Evolutionary conservation across 2,888 invertebrate species (phyloP).

Genomic region (Rhagonycha lutea): DNA sequence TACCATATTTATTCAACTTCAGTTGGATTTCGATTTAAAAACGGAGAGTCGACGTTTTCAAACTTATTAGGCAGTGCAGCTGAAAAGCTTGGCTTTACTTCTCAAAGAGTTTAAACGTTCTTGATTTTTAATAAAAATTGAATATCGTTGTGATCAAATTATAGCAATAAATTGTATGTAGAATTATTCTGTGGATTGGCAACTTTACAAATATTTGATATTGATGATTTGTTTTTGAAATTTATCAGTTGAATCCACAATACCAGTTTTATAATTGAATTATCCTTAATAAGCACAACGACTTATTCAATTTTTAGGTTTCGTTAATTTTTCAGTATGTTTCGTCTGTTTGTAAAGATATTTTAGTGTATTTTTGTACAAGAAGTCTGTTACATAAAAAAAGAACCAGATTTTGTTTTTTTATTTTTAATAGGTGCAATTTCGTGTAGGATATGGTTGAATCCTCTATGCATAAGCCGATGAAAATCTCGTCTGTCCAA

Average conservation of each 20-base stretch:
- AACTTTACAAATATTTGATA: not conserved
- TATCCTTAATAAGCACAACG: not conserved
- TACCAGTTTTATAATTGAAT: not conserved
- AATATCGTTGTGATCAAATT: not conserved
- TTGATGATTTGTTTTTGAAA: not conserved
- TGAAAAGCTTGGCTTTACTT: constrained; percentile 59
- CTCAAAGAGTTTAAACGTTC: constrained; percentile 16
- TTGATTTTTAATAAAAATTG: not conserved
- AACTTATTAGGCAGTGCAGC: constrained; percentile 61
- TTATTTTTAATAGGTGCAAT: not conserved
- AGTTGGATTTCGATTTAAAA: constrained; percentile 59
- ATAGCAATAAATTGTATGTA: not conserved
- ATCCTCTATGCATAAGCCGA: too few relatives aligned
- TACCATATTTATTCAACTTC: constrained; percentile 61
- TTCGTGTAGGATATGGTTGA: too few relatives aligned
- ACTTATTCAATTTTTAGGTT: not conserved
- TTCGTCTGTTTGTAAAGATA: not conserved
- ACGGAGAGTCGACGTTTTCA: constrained; percentile 57
- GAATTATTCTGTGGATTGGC: not conserved
- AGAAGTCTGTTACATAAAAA: not conserved
- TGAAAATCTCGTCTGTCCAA: too few relatives aligned
- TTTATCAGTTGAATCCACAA: not conserved
- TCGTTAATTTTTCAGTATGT: not conserved
- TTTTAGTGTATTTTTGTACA: not conserved
- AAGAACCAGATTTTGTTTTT: not conserved